These are phyloP conservation scores for Minunthozetes semirufus DNA, from an alignment of 2,888 invertebrate species.

Conservation along the genomic window DNA sequence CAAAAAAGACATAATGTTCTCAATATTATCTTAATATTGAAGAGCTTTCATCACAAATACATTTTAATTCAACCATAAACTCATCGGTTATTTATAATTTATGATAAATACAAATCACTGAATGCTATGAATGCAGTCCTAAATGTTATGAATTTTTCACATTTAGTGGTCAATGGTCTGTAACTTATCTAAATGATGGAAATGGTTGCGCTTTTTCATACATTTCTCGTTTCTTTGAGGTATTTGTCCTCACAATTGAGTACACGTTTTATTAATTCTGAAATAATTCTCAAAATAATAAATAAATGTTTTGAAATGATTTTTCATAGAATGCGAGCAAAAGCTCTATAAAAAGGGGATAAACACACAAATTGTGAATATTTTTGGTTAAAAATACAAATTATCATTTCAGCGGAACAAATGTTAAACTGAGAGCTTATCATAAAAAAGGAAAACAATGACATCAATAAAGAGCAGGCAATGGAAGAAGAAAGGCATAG, in stretches of 20 bases:
- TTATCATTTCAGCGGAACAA: not conserved
- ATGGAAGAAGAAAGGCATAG: not conserved
- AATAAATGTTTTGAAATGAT: no score
- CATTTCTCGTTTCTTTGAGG: no score
- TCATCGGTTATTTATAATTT: slow-evolving; percentile 22
- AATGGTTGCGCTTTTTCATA: no score
- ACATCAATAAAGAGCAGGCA: not conserved
- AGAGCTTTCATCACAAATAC: not conserved
- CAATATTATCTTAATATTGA: not conserved
- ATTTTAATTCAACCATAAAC: not conserved
- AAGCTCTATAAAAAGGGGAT: not conserved
- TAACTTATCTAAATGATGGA: no score
- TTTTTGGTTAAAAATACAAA: slow-evolving; percentile 1
- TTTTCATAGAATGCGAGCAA: not conserved
- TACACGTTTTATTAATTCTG: no score
- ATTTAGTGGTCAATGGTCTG: not conserved
- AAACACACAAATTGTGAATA: not conserved
- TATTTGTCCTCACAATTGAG: no score
- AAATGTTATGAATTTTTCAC: not conserved
- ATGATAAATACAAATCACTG: not conserved
- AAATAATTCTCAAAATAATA: no score
- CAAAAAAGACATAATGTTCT: not conserved
- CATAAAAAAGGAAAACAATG: slow-evolving; percentile 15
- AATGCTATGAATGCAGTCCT: not conserved
- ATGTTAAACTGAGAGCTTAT: slow-evolving; percentile 4